Evolutionary conservation across 2,797 vertebrate species (phyloP).

Genomic region (Tangara arthus): DNA sequence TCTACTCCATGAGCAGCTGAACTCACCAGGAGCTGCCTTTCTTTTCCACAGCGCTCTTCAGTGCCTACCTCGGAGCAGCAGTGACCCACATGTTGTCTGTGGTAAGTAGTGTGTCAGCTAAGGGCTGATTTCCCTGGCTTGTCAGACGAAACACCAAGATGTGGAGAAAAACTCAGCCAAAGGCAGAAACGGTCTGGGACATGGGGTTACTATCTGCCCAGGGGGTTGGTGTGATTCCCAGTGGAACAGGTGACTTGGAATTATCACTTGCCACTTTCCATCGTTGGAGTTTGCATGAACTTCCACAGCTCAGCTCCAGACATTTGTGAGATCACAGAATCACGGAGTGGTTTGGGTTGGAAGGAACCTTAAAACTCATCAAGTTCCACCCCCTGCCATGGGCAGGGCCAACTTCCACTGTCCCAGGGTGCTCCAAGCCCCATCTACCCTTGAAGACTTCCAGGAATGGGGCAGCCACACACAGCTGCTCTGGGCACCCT

Average conservation of each 20-base stretch:
- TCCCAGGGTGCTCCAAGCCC: background rate
- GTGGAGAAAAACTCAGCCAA: background rate
- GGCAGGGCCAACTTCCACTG: background rate
- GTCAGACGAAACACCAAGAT: background rate
- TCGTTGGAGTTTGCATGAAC: accelerated
- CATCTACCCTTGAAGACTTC: accelerated
- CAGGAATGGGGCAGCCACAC: background rate
- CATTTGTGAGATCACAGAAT: background rate
- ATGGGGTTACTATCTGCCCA: background rate
- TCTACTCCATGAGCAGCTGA: background rate
- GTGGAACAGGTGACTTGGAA: background rate
- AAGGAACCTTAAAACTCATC: background rate
- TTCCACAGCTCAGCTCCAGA: background rate
- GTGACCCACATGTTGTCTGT: conserved; percentile 84
- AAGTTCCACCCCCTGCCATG: background rate
- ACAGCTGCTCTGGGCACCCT: background rate
- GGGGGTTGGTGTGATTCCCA: background rate
- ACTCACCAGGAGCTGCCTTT: background rate
- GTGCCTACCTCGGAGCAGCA: conserved; percentile 88
- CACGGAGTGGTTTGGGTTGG: background rate
- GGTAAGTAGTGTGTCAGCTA: conserved; percentile 71
- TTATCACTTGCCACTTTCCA: background rate
- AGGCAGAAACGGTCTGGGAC: background rate
- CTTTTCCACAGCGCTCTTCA: conserved; percentile 84
- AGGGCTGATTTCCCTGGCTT: background rate